These are phyloP conservation scores for Eidolon helvum DNA, from an alignment of 2,113 vertebrate genomes.

Conservation along the genomic window DNA sequence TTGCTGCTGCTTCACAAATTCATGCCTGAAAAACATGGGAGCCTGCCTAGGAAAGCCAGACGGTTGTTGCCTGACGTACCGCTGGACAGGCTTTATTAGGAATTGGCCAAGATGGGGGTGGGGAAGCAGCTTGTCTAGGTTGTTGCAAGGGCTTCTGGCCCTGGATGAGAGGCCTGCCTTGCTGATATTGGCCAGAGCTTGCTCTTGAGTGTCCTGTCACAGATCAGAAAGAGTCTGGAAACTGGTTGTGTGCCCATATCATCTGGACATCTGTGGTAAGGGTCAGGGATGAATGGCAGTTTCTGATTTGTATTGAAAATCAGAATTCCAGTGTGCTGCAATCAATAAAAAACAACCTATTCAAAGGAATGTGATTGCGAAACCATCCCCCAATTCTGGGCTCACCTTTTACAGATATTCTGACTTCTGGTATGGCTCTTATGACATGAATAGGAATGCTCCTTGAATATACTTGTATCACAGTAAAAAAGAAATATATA, in stretches of 20 bases:
- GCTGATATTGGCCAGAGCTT: not conserved
- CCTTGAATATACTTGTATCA: not conserved
- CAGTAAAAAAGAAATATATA: not conserved
- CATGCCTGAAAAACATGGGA: not conserved
- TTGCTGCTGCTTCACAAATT: not conserved
- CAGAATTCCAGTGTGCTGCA: not conserved
- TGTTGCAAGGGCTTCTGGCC: not conserved
- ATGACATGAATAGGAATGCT: not conserved
- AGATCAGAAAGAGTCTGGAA: not conserved
- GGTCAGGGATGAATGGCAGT: not conserved
- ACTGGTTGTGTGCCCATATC: not conserved
- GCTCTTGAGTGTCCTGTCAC: not conserved
- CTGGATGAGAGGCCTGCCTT: not conserved
- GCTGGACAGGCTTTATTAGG: not conserved
- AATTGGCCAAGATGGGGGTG: not conserved
- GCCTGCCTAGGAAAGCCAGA: not conserved
- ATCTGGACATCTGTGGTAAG: not conserved
- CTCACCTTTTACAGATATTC: not conserved
- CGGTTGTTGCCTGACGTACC: not conserved
- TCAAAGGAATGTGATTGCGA: constrained; percentile 8
- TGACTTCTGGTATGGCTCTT: not conserved
- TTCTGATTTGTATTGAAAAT: not conserved
- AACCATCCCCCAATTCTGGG: not conserved
- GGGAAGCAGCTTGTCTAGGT: not conserved
- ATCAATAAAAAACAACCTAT: not conserved